Evolutionary conservation across 2,113 vertebrate genomes (phyloP).

Genomic region (Gobius niger): DNA sequence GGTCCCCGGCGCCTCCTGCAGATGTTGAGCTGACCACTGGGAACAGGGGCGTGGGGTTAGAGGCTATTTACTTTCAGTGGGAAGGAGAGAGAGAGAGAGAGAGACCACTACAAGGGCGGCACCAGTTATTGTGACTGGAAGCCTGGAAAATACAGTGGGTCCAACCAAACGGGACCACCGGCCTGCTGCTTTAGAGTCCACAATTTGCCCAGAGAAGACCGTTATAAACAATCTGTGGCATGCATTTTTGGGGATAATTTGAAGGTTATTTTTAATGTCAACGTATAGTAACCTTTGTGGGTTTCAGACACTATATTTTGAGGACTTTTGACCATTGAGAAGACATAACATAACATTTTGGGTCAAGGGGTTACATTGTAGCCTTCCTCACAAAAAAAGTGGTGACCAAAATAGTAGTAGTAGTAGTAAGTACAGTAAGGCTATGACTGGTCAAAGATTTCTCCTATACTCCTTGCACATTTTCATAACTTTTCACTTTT

Average conservation of each 20-base stretch:
- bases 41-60: constrained; percentile 20
- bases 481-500: too few species aligned
- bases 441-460: too few species aligned
- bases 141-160: constrained; percentile 36
- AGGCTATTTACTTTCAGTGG: constrained; percentile 49
- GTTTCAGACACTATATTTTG: too few species aligned
- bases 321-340: too few species aligned
- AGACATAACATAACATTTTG: too few species aligned
- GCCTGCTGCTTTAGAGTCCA: background rate
- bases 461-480: too few species aligned
- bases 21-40: constrained; percentile 65
- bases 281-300: too few species aligned
- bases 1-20: constrained; percentile 64
- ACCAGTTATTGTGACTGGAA: constrained; percentile 54
- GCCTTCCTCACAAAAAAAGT: too few species aligned
- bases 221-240: background rate
- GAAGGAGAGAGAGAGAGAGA: constrained; percentile 10
- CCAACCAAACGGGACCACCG: constrained; percentile 37
- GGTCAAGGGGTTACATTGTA: too few species aligned
- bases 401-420: too few species aligned
- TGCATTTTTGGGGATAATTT: background rate
- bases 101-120: constrained; percentile 37
- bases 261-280: too few species aligned
- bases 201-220: background rate
- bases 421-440: too few species aligned